Evolutionary conservation across 2,797 vertebrate species (phyloP).

Genomic region (Cuculus canorus): DNA sequence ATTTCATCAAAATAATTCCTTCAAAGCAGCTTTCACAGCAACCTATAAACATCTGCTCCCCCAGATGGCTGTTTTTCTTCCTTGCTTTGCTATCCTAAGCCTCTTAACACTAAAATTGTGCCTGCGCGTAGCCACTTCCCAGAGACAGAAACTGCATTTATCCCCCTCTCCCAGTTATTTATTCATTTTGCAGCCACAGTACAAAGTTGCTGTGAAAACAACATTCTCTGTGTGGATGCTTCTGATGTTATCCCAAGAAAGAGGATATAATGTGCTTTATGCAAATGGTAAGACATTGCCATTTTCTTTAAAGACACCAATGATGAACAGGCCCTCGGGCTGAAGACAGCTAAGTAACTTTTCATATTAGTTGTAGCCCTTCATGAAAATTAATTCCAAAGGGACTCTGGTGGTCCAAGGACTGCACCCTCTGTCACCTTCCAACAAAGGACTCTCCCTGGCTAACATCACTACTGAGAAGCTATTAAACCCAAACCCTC

Average conservation of each 20-base stretch:
- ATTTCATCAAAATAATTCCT: slow-evolving; percentile 59
- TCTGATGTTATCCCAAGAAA: background rate
- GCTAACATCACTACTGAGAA: background rate
- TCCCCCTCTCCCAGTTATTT: background rate
- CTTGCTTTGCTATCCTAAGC: slow-evolving; percentile 27
- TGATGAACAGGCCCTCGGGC: background rate
- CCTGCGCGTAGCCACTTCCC: background rate
- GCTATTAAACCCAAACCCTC: background rate
- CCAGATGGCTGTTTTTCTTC: slow-evolving; percentile 44
- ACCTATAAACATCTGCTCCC: slow-evolving; percentile 52
- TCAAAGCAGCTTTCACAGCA: slow-evolving; percentile 46
- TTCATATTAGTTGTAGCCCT: background rate
- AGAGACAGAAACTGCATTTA: background rate
- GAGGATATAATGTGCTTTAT: background rate
- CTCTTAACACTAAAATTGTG: slow-evolving; percentile 10
- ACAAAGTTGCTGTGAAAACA: background rate
- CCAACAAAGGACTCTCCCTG: background rate
- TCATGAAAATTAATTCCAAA: background rate
- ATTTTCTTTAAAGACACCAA: background rate
- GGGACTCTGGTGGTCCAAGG: accelerated
- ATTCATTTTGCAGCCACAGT: background rate
- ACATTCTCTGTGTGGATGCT: background rate
- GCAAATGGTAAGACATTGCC: background rate
- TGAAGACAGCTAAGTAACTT: background rate
- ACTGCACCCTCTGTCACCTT: background rate